These are phyloP conservation scores for Phortica okadai DNA, from an alignment of 2,888 invertebrate species.

Conservation along the genomic window DNA sequence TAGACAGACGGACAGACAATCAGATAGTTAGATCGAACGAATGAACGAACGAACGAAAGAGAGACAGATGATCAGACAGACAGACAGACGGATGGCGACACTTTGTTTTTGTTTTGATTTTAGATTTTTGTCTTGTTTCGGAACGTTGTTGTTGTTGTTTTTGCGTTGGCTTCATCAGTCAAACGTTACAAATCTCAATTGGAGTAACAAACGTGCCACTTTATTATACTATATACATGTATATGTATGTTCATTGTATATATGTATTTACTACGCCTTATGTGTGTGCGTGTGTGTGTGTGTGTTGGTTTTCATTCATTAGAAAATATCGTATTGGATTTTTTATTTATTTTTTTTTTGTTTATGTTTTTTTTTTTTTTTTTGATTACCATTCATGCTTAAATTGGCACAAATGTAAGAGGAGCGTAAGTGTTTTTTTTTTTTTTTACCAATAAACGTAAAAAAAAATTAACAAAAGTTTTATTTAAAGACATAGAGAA, in stretches of 20 bases:
- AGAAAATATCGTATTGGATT: background rate
- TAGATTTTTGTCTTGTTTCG: background rate
- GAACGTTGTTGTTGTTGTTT: background rate
- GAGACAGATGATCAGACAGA: conserved; percentile 1
- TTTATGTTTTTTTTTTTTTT: background rate
- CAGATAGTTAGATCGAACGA: conserved; percentile 68
- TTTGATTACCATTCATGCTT: background rate
- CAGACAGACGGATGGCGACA: conserved; percentile 21
- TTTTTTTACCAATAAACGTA: no score
- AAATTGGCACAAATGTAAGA: no score
- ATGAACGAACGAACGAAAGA: conserved; percentile 46
- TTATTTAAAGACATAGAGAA: no score
- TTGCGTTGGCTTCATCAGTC: background rate
- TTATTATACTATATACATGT: background rate
- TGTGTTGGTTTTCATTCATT: background rate
- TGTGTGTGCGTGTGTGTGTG: background rate
- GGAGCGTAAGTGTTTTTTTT: no score
- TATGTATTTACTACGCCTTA: background rate
- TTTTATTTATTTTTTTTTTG: background rate
- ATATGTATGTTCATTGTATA: background rate
- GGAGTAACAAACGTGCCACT: no score
- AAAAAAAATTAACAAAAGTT: no score
- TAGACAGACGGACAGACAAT: background rate
- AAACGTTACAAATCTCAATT: background rate
- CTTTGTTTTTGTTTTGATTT: background rate